Evolutionary conservation across 2,113 vertebrate species (phyloP).

Genomic region (Triplophysa tibetana): DNA sequence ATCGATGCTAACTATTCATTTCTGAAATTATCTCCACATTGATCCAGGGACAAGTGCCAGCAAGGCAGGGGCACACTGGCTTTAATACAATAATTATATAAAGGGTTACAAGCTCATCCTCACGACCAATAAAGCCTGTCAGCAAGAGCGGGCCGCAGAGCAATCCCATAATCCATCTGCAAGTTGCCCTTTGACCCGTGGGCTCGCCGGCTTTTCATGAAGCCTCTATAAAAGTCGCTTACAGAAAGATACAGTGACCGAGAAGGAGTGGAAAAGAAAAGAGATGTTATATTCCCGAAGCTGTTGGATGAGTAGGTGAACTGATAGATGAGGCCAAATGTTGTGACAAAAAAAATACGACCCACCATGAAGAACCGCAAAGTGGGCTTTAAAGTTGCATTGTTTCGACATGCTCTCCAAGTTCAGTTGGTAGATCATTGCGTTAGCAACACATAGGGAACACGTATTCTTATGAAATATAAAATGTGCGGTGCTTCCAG

Average conservation of each 20-base stretch:
- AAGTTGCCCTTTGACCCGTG: slow-evolving; percentile 89
- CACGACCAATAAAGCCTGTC: slow-evolving; percentile 97
- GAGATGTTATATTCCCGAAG: slow-evolving; percentile 61
- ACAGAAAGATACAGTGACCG: slow-evolving; percentile 71
- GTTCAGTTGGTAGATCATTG: too few species aligned
- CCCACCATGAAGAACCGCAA: too few species aligned
- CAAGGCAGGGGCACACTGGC: slow-evolving; percentile 83
- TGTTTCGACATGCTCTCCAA: too few species aligned
- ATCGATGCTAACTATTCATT: slow-evolving; percentile 99
- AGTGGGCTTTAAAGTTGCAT: too few species aligned
- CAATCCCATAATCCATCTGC: slow-evolving; percentile 99
- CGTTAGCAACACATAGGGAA: too few species aligned
- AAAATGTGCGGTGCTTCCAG: too few species aligned
- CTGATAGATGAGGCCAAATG: slow-evolving; percentile 40
- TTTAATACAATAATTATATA: slow-evolving; percentile 99
- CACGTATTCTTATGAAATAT: too few species aligned
- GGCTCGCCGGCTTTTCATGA: slow-evolving; percentile 82
- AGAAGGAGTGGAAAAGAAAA: slow-evolving; percentile 69
- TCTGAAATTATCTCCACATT: slow-evolving; percentile 99
- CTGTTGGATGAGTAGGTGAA: slow-evolving; percentile 51
- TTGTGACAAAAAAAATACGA: background rate
- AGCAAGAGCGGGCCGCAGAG: slow-evolving; percentile 83
- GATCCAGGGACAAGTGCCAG: slow-evolving; percentile 93
- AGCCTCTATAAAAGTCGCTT: slow-evolving; percentile 83
- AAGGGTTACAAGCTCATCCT: slow-evolving; percentile 99